These are phyloP conservation scores for Listronotus bonariensis DNA, from an alignment of 1,140 invertebrate genomes.

Conservation along the genomic window DNA sequence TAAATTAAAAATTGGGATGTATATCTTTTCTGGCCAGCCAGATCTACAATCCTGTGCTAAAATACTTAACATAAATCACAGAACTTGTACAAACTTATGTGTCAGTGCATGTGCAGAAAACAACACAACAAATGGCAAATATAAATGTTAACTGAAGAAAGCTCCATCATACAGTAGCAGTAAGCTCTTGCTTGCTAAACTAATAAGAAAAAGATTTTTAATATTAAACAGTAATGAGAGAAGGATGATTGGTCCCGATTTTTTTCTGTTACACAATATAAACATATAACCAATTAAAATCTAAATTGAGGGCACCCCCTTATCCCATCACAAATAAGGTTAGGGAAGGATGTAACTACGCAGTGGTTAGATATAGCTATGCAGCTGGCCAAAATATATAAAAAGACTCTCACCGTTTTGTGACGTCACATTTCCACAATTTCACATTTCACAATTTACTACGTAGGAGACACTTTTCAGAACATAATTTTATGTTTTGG, in stretches of 20 bases:
- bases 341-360: conserved; percentile 47
- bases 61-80: too few species aligned
- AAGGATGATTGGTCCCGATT: conserved; percentile 61
- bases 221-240: conserved; percentile 59
- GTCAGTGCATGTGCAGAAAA: too few species aligned
- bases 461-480: conserved; percentile 2
- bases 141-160: conserved; percentile 15
- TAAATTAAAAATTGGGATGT: too few species aligned
- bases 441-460: conserved; percentile 10
- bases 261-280: conserved; percentile 11
- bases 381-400: conserved; percentile 25
- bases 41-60: too few species aligned
- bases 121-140: not conserved
- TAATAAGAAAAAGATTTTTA: conserved; percentile 35
- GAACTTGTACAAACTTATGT: too few species aligned
- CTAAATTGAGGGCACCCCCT: conserved; percentile 60
- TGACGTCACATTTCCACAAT: conserved; percentile 35
- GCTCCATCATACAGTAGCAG: conserved; percentile 25
- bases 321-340: conserved; percentile 64
- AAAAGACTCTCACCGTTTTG: conserved; percentile 47
- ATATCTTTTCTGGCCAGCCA: too few species aligned
- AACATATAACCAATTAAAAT: conserved; percentile 19
- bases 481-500: not conserved
- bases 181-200: conserved; percentile 37
- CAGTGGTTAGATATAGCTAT: conserved; percentile 20